Evolutionary conservation across 2,797 vertebrate genomes (phyloP).

Genomic region (Paguma larvata): DNA sequence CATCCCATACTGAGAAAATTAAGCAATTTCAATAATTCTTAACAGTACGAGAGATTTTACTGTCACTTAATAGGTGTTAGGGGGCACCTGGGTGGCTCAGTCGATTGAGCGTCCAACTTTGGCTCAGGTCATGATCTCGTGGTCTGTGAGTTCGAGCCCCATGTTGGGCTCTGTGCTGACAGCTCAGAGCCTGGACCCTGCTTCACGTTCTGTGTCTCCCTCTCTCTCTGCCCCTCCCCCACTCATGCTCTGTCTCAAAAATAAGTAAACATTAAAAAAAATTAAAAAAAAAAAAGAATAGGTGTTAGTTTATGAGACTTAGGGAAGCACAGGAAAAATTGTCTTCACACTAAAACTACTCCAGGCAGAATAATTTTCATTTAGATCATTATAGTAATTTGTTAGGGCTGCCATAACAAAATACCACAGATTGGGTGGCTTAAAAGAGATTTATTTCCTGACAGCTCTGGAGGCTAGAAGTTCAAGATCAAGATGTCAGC

Average conservation of each 20-base stretch:
- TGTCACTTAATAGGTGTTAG: not conserved
- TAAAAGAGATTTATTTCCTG: not conserved
- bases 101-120: too few species aligned
- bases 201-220: too few species aligned
- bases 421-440: not conserved
- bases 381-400: not conserved
- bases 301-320: not conserved
- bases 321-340: not conserved
- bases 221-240: too few species aligned
- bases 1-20: not conserved
- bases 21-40: slow-evolving; percentile 21
- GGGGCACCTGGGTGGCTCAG: too few species aligned
- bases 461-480: not conserved
- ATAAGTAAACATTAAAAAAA: too few species aligned
- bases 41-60: not conserved
- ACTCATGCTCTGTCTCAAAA: too few species aligned
- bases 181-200: too few species aligned
- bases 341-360: not conserved
- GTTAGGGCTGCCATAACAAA: not conserved
- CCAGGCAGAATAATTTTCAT: not conserved
- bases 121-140: too few species aligned
- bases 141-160: too few species aligned
- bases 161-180: too few species aligned
- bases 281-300: too few species aligned
- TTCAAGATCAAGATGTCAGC: not conserved